Base-by-base conservation (phyloP, 2,113 vertebrate species). In the Ploceus nigricollis region DNA sequence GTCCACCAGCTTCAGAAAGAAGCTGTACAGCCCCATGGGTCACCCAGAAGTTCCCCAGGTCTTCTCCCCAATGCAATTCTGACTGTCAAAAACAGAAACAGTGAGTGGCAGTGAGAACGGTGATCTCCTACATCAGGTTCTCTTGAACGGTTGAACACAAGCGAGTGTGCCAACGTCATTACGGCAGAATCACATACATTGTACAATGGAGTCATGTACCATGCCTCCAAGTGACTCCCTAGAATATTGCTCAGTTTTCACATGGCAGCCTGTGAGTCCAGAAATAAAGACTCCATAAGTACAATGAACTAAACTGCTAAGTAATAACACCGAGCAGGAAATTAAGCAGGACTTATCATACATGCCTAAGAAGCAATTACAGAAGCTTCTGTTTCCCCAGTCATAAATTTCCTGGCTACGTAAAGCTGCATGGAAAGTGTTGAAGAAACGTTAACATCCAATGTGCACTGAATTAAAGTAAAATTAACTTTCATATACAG, bases 291-390 rank as follows among this genome's bases (percentile, higher is more conserved):
- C 30, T 77, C 39, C 16, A 1, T 44, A 75, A 81, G 27, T 72
- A 93, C 53, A 91, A 75, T n/a, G 45, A 85, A 73, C 30, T 27
- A 4, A 93, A 86, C 64, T 84, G 50, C 47, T 88, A 89, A 58
- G 64, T 37, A 96, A 51, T 27, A 83, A 71, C 33, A 96, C 44
- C 58, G 54, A 81, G 78, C 64, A 97, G 72, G 83, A 97, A 96
- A 97, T 94, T 58, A 93, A 85, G 89, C 71, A 83, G 78, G 83
- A 73, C 63, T 88, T 95, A 93, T 81, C 79, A 94, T 71, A 85
- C 61, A 35, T 85, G 48, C 66, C 50, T 86, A 89, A 93, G 89
- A 92, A 76, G 63, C 50, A 64, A 64, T 87, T 97, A 83, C 88
- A 92, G 70, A 88, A 92, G 77, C 40, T 82, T 90, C 90, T 94